phyloP scores from a whole-genome alignment of 2,113 vertebrate species.

The Oreochromis aureus region DNA sequence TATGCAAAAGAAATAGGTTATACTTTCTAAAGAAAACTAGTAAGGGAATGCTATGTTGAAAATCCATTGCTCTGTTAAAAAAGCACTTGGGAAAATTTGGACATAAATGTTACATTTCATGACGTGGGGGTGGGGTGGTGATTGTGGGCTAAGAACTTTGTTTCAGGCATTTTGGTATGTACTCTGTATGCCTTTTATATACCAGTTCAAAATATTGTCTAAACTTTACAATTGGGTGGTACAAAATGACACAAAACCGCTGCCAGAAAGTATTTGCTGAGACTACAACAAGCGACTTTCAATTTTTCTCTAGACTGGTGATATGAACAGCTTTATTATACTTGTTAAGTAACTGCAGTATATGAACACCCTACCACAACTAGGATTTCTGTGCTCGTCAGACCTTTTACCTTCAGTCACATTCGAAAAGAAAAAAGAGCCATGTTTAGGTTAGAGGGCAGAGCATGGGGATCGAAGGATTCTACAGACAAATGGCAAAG shows the following conservation, averaged over 20 bases:
- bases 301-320: not conserved
- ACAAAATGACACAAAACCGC: not conserved
- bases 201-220: not conserved
- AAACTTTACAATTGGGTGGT: not conserved
- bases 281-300: not conserved
- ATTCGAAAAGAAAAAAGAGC: not conserved
- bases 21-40: not conserved
- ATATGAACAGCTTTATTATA: not conserved
- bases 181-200: not conserved
- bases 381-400: not conserved
- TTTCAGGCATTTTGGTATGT: not conserved
- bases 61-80: not conserved
- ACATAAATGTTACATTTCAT: not conserved
- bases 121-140: rapidly evolving
- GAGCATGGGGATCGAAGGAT: not conserved
- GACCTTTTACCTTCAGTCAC: slow-evolving; percentile 14
- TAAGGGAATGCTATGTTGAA: not conserved
- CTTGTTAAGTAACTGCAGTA: not conserved
- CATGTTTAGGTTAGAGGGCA: not conserved
- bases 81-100: not conserved
- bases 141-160: not conserved
- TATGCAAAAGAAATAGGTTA: not conserved
- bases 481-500: slow-evolving; percentile 39
- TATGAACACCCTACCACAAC: not conserved
- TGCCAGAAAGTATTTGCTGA: not conserved